Base-by-base conservation (phyloP, 2,888 invertebrate genomes). In the Caenorhabditis wallacei region DNA sequence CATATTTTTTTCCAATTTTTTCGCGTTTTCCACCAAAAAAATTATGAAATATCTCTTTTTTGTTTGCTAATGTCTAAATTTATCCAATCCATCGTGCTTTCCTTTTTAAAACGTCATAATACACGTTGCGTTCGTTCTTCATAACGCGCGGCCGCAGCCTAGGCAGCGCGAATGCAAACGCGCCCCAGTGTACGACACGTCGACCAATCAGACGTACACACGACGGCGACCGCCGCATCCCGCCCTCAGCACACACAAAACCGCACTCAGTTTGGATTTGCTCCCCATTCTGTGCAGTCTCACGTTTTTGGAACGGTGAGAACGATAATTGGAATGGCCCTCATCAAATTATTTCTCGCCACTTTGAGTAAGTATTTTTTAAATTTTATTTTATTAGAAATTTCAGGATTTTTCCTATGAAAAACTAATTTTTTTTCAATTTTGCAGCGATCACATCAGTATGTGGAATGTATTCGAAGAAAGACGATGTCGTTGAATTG, bases 401-500 rank as follows among this genome's bases (percentile, higher is more conserved):
- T 35, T 43, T 61, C 20, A 22, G 7, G 10, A 22, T 71, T 51
- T 35, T n/a, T n/a, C 37, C 3, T 7, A 43, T 2, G 18, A 48
- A 48, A 2, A n/a, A 48, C 26, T 26, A 54, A 26, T n/a, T 20
- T 2, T 2, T 40, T 46, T 3, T 51, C 51, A 22, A 51, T 46
- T 54, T 71, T 81, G 18, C 79, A 83, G 83, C 83, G 79, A 83
- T 83, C 57, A 66, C 66, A 2, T 40, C 75, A 13, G 57, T 43
- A 43, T 66, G 64, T 51, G 80, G 71, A 66, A 70, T 90, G 61
- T 91, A 88, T 80, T 84, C 88, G 37, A 87, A 85, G 64, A 88
- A 90, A n/a, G 90, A 90, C 69, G 89, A 89, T 30, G 97, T 98
- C 20, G 94, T 97, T 13, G 95, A 96, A 76, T 93, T 98, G 82